Base-by-base conservation (phyloP, 2,113 vertebrate species). In the Hemibagrus wyckioides region DNA sequence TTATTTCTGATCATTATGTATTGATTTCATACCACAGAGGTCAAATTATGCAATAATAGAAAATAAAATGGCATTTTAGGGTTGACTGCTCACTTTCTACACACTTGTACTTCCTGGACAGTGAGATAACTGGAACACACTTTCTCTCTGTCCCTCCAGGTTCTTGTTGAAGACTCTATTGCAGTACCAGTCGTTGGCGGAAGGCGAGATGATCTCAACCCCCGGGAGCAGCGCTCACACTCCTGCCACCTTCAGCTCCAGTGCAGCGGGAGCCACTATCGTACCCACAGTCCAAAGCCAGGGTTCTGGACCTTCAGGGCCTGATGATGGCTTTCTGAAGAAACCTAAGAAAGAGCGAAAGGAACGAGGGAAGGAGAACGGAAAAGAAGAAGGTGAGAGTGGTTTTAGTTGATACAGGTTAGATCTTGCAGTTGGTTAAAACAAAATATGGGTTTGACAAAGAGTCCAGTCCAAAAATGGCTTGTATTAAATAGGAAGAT, bases 111-210 rank as follows among this genome's bases (percentile, higher is more conserved):
- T 50, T 77, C 44, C 44, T 52, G 75, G 14, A 8, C 77, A 33
- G 75, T 11, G 30, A 0, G 30, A 54, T 80, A 56, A 23, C n/a
- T 21, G 15, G n/a, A 56, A 30, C 28, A 19, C 33, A 21, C 23
- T 2, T 3, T 41, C 14, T 15, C 44, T 59, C 36, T 54, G 30
- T 82, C 50, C 10, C 1, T 88, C 4, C 89, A 97, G 97, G 90
- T 97, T 97, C 90, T 93, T 98, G 79, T 90, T 98, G 54, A 96
- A 97, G 91, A 95, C 96, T 2, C 91, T 98, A 52, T 92, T 98
- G 80, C 97, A 96, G 90, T 96, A 97, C 79, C 97, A 97, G 92
- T 95, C 96, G 4, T 44, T 96, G 39, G 93, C 95, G n/a, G 96
- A 98, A 84, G 95, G 95, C 0, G 96, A 97, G 50, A 67, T 95